These are phyloP conservation scores for Conistra vaccinii DNA, from an alignment of 2,888 invertebrate genomes.

Conservation along the genomic window DNA sequence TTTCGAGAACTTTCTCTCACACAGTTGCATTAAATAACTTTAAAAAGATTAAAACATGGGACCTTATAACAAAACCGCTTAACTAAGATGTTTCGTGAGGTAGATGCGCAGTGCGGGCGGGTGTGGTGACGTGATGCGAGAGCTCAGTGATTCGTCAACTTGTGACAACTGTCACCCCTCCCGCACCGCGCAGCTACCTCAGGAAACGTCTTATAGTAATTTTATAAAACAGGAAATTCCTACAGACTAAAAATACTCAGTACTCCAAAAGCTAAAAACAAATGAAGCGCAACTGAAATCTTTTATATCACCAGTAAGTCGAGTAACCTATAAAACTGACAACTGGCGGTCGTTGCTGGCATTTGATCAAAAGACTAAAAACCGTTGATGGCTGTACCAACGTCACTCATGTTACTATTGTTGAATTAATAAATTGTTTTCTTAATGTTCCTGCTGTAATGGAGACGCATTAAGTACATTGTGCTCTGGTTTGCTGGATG, in stretches of 20 bases:
- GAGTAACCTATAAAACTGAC: conserved; percentile 72
- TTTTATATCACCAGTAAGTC: conserved; percentile 67
- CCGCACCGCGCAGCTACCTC: too few species aligned
- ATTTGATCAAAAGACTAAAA: conserved; percentile 81
- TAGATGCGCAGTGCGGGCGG: too few species aligned
- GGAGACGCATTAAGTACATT: conserved; percentile 34
- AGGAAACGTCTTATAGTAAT: too few species aligned
- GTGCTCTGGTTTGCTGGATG: background rate
- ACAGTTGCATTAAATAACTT: too few species aligned
- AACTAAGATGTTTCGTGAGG: too few species aligned
- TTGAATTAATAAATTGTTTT: conserved; percentile 62
- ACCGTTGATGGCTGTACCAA: conserved; percentile 75
- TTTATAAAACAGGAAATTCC: background rate
- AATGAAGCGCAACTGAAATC: conserved; percentile 42
- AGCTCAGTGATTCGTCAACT: too few species aligned
- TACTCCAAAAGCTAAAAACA: conserved; percentile 35
- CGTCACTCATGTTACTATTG: conserved; percentile 73
- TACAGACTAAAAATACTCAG: conserved; percentile 7
- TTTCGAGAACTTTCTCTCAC: too few species aligned
- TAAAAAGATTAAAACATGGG: background rate
- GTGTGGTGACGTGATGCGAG: too few species aligned
- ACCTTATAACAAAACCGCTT: too few species aligned
- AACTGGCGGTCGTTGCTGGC: conserved; percentile 75
- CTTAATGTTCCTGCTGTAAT: conserved; percentile 56
- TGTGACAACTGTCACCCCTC: too few species aligned